Base-by-base conservation (phyloP, 2,797 vertebrate species). In the Coracias cyanogaster region DNA sequence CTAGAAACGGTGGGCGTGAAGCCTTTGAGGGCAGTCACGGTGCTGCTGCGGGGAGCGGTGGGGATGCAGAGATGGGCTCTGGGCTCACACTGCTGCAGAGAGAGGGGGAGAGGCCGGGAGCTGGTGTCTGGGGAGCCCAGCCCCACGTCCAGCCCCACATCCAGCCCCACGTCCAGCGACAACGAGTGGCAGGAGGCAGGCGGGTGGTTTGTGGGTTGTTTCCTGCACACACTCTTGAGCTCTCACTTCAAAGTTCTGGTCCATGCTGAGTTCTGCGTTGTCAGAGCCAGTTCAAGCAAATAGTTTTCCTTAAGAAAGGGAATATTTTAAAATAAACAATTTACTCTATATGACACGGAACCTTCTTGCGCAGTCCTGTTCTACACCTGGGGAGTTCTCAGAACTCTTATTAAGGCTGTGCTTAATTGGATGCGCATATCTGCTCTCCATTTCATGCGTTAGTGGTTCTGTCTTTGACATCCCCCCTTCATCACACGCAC, bases 11-110 rank as follows among this genome's bases (percentile, higher is more conserved):
- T 55, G 46, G 18, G 22, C 6, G 52, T 15, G n/a, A 28, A 60
- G 74, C 15, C 45, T 46, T 20, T 14, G 9, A 61, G 5, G 2
- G 1, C 2, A 11, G 45, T 12, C 26, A 9, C 3, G 10, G 81
- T 17, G 6, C 86, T 76, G 65, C 5, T 45, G 16, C 54, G 13
- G 54, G 71, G 52, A 22, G 78, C 0, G 0, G 67, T 11, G 52
- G 67, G 64, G 25, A 3, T 11, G 55, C 8, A 21, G 45, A 19
- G 52, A 21, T 3, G 8, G 17, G 41, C n/a, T 91, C 76, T 19
- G 54, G 10, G 8, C 25, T 58, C 22, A 0, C 15, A 3, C 37
- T 18, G 46, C 82, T 22, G 1, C 12, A 2, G n/a, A 5, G 69
- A 4, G 9, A 49, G 25, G 37, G 46, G 62, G 28, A n/a, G 41